Percentiles rank a stretch among this genome's conserved stretches.
phyloP scores from a whole-genome alignment of 2,113 vertebrate species.

The Cnemophilus loriae region DNA sequence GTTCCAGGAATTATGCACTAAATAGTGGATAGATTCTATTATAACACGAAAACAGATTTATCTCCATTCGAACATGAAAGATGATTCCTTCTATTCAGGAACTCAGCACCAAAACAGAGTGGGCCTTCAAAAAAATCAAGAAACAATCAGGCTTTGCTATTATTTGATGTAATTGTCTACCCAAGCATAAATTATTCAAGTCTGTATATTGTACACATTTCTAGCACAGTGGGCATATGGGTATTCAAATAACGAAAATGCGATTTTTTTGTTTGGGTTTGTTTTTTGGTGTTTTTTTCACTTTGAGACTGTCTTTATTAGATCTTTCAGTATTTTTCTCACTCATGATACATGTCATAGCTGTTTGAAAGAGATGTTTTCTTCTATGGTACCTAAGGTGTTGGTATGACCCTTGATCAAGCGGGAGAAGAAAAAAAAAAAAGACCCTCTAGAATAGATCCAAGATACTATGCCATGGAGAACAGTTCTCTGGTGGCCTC shows the following conservation, averaged over 20 bases:
- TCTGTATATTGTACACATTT: not conserved
- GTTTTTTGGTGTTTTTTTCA: not conserved
- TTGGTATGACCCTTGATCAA: not conserved
- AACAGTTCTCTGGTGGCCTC: not conserved
- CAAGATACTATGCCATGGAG: not conserved
- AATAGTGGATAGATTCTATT: not conserved
- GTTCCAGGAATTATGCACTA: not conserved
- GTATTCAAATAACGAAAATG: not conserved
- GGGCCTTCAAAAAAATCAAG: not conserved
- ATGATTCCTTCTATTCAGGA: not conserved
- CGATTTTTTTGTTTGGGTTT: not conserved
- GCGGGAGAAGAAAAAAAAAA: not conserved
- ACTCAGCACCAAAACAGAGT: not conserved
- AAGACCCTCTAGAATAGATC: not conserved
- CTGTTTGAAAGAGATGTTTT: not conserved
- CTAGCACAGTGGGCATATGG: not conserved
- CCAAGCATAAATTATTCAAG: not conserved
- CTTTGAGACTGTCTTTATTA: not conserved
- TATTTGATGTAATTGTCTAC: not conserved
- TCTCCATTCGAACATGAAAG: not conserved
- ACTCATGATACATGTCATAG: not conserved
- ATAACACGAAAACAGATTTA: not conserved
- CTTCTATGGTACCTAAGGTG: not conserved
- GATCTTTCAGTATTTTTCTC: not conserved
- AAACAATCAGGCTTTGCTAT: not conserved